Evolutionary conservation across 2,113 vertebrate species (phyloP).

Genomic region (Dromas ardeola): DNA sequence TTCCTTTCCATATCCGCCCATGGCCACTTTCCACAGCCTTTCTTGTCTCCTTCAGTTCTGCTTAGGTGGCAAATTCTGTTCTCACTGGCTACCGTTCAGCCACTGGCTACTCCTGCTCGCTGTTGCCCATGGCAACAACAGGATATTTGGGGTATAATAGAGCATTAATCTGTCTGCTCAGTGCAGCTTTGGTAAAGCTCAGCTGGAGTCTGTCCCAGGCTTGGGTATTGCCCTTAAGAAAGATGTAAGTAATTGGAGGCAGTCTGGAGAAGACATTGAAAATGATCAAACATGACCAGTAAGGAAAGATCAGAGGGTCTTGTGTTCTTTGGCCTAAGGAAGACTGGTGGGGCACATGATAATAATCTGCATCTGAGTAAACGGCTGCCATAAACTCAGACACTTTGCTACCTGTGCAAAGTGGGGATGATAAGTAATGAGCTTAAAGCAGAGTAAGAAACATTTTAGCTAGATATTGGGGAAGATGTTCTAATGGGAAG

Average conservation of each 20-base stretch:
- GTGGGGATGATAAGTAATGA: background rate
- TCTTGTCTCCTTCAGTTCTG: background rate
- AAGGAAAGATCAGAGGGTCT: background rate
- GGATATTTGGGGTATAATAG: background rate
- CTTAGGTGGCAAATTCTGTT: background rate
- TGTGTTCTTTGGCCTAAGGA: background rate
- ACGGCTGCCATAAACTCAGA: background rate
- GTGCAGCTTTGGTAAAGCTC: background rate
- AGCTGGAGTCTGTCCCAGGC: background rate
- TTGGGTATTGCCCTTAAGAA: background rate
- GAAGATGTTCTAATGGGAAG: background rate
- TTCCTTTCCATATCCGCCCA: background rate
- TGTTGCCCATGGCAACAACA: background rate
- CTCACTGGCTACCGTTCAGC: background rate
- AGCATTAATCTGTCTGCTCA: background rate
- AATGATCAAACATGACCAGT: background rate
- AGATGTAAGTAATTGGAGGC: background rate
- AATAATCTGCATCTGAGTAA: background rate
- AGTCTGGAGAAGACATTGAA: background rate
- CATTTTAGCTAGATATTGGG: background rate
- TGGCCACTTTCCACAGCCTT: background rate
- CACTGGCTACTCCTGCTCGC: background rate
- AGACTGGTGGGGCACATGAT: background rate
- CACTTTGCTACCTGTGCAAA: background rate
- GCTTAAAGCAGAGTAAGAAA: background rate